These are phyloP conservation scores for Perodicticus potto DNA, from an alignment of 2,797 vertebrate genomes.

Conservation along the genomic window DNA sequence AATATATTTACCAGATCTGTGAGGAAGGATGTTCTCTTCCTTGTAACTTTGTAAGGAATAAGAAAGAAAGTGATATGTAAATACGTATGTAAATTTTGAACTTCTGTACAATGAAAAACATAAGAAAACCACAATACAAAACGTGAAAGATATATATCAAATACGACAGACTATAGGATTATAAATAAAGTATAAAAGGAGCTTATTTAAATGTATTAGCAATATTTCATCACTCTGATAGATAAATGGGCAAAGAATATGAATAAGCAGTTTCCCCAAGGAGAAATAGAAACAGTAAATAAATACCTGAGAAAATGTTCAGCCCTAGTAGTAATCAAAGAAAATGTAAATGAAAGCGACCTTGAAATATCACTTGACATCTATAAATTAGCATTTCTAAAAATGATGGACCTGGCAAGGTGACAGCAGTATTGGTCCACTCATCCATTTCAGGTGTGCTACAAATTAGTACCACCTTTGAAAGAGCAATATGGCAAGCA, in stretches of 20 bases:
- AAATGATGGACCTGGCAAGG: constrained; percentile 38
- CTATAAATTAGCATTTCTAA: constrained; percentile 46
- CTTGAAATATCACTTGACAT: constrained; percentile 60
- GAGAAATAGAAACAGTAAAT: constrained; percentile 59
- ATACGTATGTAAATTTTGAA: constrained; percentile 33
- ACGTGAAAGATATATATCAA: constrained; percentile 42
- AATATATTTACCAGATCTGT: not conserved
- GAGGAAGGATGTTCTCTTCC: constrained; percentile 12
- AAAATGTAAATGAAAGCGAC: constrained; percentile 62
- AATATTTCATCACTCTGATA: constrained; percentile 39
- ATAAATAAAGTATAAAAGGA: constrained; percentile 49
- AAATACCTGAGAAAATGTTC: constrained; percentile 51
- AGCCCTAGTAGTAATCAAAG: not conserved
- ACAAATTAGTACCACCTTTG: constrained; percentile 18
- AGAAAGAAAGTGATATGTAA: constrained; percentile 44
- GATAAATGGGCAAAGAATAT: constrained; percentile 28
- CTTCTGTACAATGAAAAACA: constrained; percentile 26
- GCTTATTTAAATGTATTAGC: constrained; percentile 61
- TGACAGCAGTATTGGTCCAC: not conserved
- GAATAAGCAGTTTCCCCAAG: constrained; percentile 8
- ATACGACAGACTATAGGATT: not conserved
- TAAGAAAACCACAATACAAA: constrained; percentile 27
- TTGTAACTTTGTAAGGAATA: constrained; percentile 10
- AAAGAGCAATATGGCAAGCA: constrained; percentile 2
- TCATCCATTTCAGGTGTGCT: not conserved